Conservation (phyloP, 2,113 vertebrate species). For the Xerus inauris region DNA sequence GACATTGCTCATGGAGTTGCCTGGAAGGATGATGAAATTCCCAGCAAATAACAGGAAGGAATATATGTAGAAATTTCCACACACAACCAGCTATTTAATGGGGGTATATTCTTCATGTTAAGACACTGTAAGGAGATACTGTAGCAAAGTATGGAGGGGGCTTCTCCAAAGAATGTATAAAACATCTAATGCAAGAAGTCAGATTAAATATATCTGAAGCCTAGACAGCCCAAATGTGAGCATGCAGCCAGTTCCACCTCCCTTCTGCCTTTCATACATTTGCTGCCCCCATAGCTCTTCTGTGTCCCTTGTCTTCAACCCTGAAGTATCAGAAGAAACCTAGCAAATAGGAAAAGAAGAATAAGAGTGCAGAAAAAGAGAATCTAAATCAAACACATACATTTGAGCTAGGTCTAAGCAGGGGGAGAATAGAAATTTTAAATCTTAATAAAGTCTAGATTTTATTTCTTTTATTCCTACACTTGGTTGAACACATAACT, state of each 20-base stretch:
- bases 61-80: not conserved
- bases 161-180: not conserved
- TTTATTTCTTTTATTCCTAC: slow-evolving; percentile 6
- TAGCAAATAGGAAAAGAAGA: not conserved
- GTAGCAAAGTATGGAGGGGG: not conserved
- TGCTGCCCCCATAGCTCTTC: not conserved
- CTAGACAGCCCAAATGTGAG: not conserved
- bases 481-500: not conserved
- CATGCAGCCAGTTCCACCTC: not conserved
- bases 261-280: not conserved
- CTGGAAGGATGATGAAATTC: not conserved
- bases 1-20: not conserved
- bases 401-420: not conserved
- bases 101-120: not conserved
- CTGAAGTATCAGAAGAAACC: not conserved
- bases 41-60: not conserved
- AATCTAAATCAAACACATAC: not conserved
- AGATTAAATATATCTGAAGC: not conserved
- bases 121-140: not conserved
- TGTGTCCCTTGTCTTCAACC: not conserved
- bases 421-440: not conserved
- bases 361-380: not conserved
- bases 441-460: not conserved
- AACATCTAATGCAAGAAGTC: not conserved
- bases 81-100: not conserved